Evolutionary conservation across 2,888 invertebrate genomes (phyloP).

Genomic region (Oscheius myriophilus): DNA sequence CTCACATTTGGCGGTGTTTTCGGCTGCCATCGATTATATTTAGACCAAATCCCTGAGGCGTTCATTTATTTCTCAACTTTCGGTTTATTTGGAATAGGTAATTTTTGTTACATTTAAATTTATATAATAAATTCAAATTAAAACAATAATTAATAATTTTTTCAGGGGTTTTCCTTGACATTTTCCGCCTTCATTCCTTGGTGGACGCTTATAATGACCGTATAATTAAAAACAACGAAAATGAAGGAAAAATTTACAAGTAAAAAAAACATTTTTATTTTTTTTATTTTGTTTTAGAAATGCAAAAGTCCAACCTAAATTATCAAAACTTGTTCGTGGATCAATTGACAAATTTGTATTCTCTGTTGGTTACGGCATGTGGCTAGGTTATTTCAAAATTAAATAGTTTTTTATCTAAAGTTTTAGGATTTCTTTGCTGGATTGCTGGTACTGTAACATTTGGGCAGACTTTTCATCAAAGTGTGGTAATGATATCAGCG

Average conservation of each 20-base stretch:
- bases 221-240: slow-evolving; percentile 1
- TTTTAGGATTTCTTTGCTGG: slow-evolving; percentile 38
- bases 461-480: slow-evolving; percentile 37
- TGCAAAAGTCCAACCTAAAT: slow-evolving; percentile 7
- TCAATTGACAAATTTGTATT: slow-evolving; percentile 11
- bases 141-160: too few species aligned
- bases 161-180: slow-evolving; percentile 7
- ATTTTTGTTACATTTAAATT: background rate
- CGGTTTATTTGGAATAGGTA: slow-evolving; percentile 53
- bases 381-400: slow-evolving; percentile 1
- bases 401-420: background rate
- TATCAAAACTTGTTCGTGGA: slow-evolving; percentile 17
- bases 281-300: slow-evolving; percentile 1
- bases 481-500: slow-evolving; percentile 36
- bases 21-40: slow-evolving; percentile 53
- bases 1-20: slow-evolving; percentile 50
- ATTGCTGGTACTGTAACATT: slow-evolving; percentile 45
- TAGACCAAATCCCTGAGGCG: slow-evolving; percentile 54
- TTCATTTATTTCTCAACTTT: slow-evolving; percentile 56
- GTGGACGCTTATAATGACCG: slow-evolving; percentile 21
- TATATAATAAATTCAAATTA: too few species aligned
- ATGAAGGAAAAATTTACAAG: slow-evolving; percentile 10
- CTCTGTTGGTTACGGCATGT: slow-evolving; percentile 9
- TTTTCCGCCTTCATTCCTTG: slow-evolving; percentile 13
- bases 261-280: background rate